Base-by-base conservation (phyloP, 2,113 vertebrate genomes). In the Hippocampus zosterae region DNA sequence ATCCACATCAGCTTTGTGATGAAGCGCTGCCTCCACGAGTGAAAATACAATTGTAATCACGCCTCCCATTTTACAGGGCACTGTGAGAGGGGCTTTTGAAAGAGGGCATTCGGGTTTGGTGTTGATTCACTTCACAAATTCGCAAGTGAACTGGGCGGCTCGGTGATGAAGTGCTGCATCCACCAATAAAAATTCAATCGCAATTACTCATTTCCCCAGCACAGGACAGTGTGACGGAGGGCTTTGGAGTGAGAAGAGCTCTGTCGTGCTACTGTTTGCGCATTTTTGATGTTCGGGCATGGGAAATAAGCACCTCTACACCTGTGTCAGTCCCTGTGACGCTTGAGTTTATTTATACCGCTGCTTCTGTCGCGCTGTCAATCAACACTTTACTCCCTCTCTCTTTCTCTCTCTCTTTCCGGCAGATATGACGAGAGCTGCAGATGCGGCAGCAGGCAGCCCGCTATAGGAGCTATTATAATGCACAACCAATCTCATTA, bases 231-330 rank as follows among this genome's bases (percentile, higher is more conserved):
- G 57, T 33, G 15, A 60, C 25, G 8, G 27, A 60, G 13, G 6
- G 57, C 2, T 59, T 59, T 59, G 13, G 27, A 60, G 27, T 60
- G 2, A 8, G 57, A 29, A 60, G 16, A 33, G 57, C 57, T 60
- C 15, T 8, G 15, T 33, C 27, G 25, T 11, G 15, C 27, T 73
- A 55, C 76, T 79, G 81, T 83, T 85, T 80, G 81, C 61, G 83
- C 74, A 79, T 78, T 83, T 85, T 85, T 86, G 82, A 90, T 84
- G 85, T 83, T 76, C 87, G 67, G 83, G 83, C 50, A 70, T 70
- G 81, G 84, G 80, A 87, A 57, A 83, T 89, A 88, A 90, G 85
- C 80, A 84, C 81, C 88, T 87, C 79, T 84, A 88, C 88, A 89
- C 88, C 88, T 85, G 87, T 88, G 86, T 86, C 86, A 87, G 83